Conservation (phyloP, 1,140 invertebrate genomes). For the Neotoxoptera formosana region DNA sequence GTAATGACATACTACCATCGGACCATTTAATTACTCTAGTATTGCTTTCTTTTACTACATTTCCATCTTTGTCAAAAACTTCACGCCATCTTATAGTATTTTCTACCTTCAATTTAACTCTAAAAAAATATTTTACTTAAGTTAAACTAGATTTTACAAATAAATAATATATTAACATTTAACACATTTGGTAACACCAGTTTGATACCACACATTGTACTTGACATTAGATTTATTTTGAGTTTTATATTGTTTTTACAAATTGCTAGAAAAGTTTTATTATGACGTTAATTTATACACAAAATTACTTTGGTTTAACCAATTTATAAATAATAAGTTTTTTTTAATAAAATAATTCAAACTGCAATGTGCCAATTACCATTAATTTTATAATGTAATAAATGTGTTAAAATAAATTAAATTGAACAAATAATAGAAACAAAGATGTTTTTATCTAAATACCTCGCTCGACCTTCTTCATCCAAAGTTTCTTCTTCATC, state of each 20-base stretch:
- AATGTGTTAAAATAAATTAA: background rate
- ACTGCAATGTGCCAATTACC: background rate
- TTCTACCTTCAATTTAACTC: constrained; percentile 92
- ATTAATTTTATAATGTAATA: background rate
- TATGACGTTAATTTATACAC: background rate
- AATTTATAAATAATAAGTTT: background rate
- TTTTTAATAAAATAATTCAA: background rate
- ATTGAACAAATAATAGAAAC: background rate
- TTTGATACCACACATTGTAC: background rate
- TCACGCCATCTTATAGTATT: constrained; percentile 98
- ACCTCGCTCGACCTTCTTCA: constrained; percentile 94
- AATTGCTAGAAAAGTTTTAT: background rate
- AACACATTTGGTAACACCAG: no score
- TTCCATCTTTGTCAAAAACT: constrained; percentile 82
- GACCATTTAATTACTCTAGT: constrained; percentile 96
- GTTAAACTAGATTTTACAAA: background rate
- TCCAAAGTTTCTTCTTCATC: constrained; percentile 98
- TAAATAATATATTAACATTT: background rate
- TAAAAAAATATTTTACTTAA: constrained; percentile 60
- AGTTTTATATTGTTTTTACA: background rate
- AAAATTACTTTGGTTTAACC: background rate
- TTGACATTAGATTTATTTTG: background rate
- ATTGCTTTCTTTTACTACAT: constrained; percentile 90
- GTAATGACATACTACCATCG: constrained; percentile 96
- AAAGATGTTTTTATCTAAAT: background rate